Evolutionary conservation across 2,888 invertebrate genomes (phyloP).

Genomic region (Chymomyza caudatula): DNA sequence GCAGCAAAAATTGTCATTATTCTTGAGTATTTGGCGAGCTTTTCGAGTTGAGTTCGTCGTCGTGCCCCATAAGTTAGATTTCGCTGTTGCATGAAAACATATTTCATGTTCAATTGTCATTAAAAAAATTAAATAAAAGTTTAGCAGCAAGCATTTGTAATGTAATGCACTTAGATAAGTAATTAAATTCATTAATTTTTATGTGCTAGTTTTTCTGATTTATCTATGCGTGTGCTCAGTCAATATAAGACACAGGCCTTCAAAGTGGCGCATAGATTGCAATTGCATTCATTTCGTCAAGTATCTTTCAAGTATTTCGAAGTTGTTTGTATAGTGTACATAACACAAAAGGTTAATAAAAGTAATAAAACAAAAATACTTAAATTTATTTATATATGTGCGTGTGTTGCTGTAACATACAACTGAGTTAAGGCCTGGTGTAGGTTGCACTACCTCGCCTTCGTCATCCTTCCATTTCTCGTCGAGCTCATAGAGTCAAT

Average conservation of each 20-base stretch:
- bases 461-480: too few relatives aligned
- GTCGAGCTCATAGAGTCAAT: too few relatives aligned
- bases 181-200: slow-evolving; percentile 67
- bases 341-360: neutral
- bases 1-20: neutral
- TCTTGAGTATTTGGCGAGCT: neutral
- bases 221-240: neutral
- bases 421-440: too few relatives aligned
- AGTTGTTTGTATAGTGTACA: neutral
- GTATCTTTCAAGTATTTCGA: neutral
- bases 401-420: too few relatives aligned
- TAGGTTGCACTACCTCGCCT: too few relatives aligned
- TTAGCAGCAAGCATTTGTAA: slow-evolving; percentile 16
- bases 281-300: neutral
- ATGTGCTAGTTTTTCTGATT: slow-evolving; percentile 32
- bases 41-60: neutral
- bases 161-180: slow-evolving; percentile 55
- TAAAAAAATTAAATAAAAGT: slow-evolving; percentile 18
- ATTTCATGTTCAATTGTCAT: slow-evolving; percentile 48
- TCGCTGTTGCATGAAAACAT: neutral
- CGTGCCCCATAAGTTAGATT: neutral
- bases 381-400: slow-evolving; percentile 22
- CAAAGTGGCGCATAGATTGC: neutral
- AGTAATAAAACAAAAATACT: too few relatives aligned
- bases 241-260: neutral